Percentiles rank a stretch among this genome's conserved stretches.
phyloP scores from a whole-genome alignment of 2,888 invertebrate species.

The Choristoneura rosaceana region DNA sequence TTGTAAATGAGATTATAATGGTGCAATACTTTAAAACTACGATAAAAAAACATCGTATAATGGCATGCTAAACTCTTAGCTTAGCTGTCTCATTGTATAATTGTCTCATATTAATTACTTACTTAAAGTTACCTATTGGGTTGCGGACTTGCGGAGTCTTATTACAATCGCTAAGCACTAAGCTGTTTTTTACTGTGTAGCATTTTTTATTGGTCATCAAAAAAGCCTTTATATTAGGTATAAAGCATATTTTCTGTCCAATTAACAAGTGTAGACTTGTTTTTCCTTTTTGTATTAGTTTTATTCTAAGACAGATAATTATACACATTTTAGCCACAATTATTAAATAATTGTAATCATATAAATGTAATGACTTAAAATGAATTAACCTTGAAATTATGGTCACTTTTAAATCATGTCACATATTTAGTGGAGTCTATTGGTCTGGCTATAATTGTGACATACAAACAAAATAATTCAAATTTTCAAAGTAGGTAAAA shows the following conservation, averaged over 20 bases:
- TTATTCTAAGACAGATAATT: neutral
- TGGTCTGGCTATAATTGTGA: no score
- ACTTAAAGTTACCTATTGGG: neutral
- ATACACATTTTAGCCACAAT: no score
- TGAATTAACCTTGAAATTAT: no score
- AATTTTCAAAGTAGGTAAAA: no score
- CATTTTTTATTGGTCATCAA: neutral
- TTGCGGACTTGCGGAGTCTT: neutral
- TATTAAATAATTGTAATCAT: no score
- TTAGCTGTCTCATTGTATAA: neutral
- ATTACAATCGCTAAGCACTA: neutral
- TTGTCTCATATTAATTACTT: neutral
- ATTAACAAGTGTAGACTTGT: no score
- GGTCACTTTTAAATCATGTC: no score
- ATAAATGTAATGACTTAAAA: no score
- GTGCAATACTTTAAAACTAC: conserved; percentile 2
- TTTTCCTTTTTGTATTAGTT: neutral
- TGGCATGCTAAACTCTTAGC: neutral
- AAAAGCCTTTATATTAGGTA: no score
- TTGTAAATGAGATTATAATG: neutral
- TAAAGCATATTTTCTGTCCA: no score
- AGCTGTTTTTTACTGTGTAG: neutral
- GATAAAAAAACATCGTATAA: neutral
- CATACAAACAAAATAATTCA: no score
- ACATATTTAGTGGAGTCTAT: no score